These are phyloP conservation scores for Diceros bicornis DNA, from an alignment of 2,797 vertebrate species.

Conservation along the genomic window DNA sequence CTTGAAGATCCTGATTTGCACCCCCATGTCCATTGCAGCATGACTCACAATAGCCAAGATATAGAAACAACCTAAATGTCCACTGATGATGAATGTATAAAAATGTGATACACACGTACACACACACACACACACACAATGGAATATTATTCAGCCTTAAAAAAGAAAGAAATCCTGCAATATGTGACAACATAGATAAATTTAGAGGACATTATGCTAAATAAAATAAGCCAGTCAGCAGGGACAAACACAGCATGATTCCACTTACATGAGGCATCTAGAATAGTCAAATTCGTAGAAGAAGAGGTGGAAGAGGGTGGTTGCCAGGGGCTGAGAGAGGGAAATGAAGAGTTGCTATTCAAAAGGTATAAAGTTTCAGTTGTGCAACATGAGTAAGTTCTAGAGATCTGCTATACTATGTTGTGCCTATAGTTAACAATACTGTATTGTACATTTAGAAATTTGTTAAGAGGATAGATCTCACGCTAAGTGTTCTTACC, in stretches of 20 bases:
- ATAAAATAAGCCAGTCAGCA: neutral
- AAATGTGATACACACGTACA: neutral
- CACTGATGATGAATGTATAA: neutral
- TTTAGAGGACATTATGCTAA: neutral
- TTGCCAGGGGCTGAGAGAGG: neutral
- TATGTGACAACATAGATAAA: neutral
- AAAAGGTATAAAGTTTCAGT: neutral
- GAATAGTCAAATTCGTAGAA: neutral
- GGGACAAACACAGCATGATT: neutral
- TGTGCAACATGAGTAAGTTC: neutral
- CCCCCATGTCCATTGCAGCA: neutral
- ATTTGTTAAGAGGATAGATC: neutral
- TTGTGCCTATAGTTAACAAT: neutral
- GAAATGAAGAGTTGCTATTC: neutral
- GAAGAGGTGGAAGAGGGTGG: neutral
- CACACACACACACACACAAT: neutral
- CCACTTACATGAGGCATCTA: neutral
- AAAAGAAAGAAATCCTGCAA: neutral
- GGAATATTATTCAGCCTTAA: neutral
- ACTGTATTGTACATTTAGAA: neutral
- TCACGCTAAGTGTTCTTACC: neutral
- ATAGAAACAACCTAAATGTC: neutral
- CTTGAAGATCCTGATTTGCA: neutral
- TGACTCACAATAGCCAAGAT: neutral
- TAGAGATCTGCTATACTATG: neutral